Percentiles rank a stretch among this genome's conserved stretches.
Conservation (phyloP, 2,888 invertebrate species). For the Nipponacmea schrenckii region DNA sequence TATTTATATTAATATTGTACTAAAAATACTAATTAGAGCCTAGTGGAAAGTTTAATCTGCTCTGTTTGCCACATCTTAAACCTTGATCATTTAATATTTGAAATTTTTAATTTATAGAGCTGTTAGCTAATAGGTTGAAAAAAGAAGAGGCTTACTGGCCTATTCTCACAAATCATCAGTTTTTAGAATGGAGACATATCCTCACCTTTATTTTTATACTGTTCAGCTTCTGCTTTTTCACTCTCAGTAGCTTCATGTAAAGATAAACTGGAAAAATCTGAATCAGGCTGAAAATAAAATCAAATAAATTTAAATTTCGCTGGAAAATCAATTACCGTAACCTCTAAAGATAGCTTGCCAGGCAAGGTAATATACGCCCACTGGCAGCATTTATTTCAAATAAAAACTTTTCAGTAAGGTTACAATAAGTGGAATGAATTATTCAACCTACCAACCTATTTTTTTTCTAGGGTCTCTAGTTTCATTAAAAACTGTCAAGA, state of each 20-base stretch:
- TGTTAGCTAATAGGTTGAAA: not conserved
- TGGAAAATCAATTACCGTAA: no score
- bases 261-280: slow-evolving; percentile 51
- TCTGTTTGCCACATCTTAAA: not conserved
- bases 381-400: no score
- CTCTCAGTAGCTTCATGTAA: slow-evolving; percentile 62
- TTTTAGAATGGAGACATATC: not conserved
- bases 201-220: slow-evolving; percentile 87
- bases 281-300: slow-evolving; percentile 45
- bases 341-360: no score
- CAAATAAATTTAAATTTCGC: not conserved
- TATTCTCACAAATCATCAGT: not conserved
- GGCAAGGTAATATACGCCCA: no score
- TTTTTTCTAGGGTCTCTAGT: no score
- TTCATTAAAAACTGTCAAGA: no score
- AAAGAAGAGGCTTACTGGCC: not conserved
- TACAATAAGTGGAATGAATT: no score
- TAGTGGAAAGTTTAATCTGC: not conserved
- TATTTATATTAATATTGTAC: slow-evolving; percentile 7
- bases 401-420: no score
- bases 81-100: not conserved
- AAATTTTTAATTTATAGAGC: no score
- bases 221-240: slow-evolving; percentile 78
- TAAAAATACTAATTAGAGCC: not conserved
- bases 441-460: no score